A percentile compares a stretch with the other conserved stretches of the same genome.
These are phyloP conservation scores for Hiodon alosoides DNA, from an alignment of 2,113 vertebrate genomes.

Conservation along the genomic window DNA sequence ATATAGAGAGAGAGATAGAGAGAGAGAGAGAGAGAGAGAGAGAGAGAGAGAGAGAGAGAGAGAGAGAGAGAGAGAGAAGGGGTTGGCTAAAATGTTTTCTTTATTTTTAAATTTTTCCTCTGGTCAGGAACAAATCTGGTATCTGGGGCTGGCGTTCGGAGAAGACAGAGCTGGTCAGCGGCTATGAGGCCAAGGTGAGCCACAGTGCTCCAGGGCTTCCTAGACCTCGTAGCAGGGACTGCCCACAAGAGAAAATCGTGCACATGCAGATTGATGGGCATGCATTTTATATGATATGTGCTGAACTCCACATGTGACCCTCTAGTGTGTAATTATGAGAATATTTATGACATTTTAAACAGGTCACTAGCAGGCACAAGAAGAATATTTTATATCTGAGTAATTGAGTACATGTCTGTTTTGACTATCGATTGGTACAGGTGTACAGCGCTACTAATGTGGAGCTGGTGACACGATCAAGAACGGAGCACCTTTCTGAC, in stretches of 20 bases:
- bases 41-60: not conserved
- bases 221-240: not conserved
- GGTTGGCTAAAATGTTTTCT: not conserved
- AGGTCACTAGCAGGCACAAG: not conserved
- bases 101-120: not conserved
- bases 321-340: not conserved
- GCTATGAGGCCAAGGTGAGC: slow-evolving; percentile 89
- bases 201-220: not conserved
- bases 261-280: not conserved
- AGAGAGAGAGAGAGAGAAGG: not conserved
- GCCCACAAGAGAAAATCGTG: not conserved
- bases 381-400: not conserved
- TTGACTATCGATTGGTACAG: slow-evolving; percentile 36
- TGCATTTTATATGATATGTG: too few relatives aligned
- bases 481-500: slow-evolving; percentile 73
- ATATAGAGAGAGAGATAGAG: too few relatives aligned
- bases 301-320: not conserved
- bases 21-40: not conserved
- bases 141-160: slow-evolving; percentile 97
- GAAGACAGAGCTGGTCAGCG: slow-evolving; percentile 85
- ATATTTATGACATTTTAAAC: not conserved
- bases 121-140: slow-evolving; percentile 83
- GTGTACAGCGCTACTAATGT: slow-evolving; percentile 73
- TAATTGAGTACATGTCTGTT: not conserved
- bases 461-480: slow-evolving; percentile 69